Evolutionary conservation across 2,888 invertebrate species (phyloP), one percentile per base, ranked within the genome.

Genomic region (Ochlodes sylvanus): DNA sequence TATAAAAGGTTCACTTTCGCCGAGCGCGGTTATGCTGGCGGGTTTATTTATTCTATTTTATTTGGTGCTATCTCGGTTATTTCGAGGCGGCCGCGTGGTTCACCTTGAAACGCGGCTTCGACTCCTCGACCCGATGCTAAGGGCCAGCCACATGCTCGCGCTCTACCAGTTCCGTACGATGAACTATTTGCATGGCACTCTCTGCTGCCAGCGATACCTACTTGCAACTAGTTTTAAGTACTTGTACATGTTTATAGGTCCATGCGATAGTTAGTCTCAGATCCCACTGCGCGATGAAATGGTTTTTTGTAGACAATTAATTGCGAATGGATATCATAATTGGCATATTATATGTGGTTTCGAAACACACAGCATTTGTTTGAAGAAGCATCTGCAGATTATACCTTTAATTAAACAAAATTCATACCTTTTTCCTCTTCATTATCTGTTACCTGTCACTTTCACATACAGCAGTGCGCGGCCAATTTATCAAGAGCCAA

Each of bases 21-120:
- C 42, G 58, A 54, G 41, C 66, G 54, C 60, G 60, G 66, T 60
- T 47, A 58, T 32, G 58, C 50, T 57, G 34, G 21, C 27, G 52
- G 27, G 72, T 79, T 79, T 77, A 72, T 75, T 77, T 71, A 70
- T 68, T 64, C 70, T 72, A 73, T 76, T 76, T 67, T 75, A 73
- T 73, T 71, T 67, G 67, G 65, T 63, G 58, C 55, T 72, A 72
- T 72, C 65, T 77, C 75, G 74, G 87, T 82, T 88, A 88, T 89
- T 88, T 87, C 84, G 85, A 86, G 80, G 83, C 70, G 72, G 71
- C 27, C 58, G 81, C 78, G 84, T 76, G 78, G 88, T 86, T 88
- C 81, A 87, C 88, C 88, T 88, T 88, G 88, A 81, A 77, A 76
- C 75, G 77, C 76, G 79, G 77, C 79, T 79, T 76, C 77, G 79